Evolutionary conservation across 2,797 vertebrate genomes (phyloP).

Genomic region (Phataginus tricuspis): DNA sequence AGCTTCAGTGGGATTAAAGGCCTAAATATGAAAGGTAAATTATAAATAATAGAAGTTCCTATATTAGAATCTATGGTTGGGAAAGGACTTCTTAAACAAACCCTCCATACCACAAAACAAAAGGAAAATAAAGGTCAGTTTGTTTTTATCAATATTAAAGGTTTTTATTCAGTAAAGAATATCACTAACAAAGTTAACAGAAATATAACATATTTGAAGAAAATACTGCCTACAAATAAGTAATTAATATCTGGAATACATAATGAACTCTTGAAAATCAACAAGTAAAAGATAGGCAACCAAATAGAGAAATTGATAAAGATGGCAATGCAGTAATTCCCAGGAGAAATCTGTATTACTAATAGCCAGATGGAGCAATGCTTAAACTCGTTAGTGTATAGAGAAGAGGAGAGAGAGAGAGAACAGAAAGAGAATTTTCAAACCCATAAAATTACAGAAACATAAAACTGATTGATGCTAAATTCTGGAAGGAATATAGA

Average conservation of each 20-base stretch:
- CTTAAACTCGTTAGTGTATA: background rate
- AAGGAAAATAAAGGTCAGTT: background rate
- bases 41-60: background rate
- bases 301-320: background rate
- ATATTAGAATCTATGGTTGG: background rate
- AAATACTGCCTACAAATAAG: background rate
- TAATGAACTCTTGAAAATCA: background rate
- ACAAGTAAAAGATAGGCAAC: background rate
- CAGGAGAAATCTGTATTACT: background rate
- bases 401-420: background rate
- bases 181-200: background rate
- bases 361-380: background rate
- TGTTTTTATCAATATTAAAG: background rate
- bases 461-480: background rate
- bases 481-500: background rate
- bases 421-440: background rate
- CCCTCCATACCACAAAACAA: background rate
- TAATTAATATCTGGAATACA: background rate
- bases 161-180: background rate
- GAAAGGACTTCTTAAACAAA: background rate
- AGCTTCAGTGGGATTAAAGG: background rate
- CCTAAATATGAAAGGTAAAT: background rate
- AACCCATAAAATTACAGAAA: constrained; percentile 9
- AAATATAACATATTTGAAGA: background rate
- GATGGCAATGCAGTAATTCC: background rate